phyloP scores from a whole-genome alignment of 2,797 vertebrate species.

The Tinamus major region DNA sequence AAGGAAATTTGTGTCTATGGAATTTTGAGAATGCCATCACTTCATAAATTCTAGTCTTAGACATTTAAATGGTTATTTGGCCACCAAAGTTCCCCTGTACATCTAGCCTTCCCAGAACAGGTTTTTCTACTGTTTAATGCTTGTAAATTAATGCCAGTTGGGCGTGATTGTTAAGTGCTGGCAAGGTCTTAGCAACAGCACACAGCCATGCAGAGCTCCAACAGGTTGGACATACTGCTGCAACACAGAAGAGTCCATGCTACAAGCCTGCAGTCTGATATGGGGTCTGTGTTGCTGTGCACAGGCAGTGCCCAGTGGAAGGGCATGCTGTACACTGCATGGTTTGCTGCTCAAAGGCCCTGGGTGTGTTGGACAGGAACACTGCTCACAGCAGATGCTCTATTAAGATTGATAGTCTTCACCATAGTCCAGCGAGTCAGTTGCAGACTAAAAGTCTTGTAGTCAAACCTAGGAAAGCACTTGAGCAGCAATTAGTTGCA shows the following conservation, averaged over 20 bases:
- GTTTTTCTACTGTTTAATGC: rapidly evolving
- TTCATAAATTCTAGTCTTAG: not conserved
- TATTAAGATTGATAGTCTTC: not conserved
- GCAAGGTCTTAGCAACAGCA: not conserved
- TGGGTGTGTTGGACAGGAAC: not conserved
- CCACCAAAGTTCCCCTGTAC: rapidly evolving
- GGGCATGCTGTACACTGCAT: not conserved
- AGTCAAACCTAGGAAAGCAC: not conserved
- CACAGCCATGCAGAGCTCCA: not conserved
- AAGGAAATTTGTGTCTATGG: not conserved
- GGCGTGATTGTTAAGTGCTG: not conserved
- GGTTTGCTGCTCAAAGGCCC: not conserved
- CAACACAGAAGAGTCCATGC: not conserved
- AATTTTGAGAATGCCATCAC: not conserved
- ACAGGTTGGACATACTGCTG: not conserved
- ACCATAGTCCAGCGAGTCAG: not conserved
- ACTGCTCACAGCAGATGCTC: not conserved
- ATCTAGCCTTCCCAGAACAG: not conserved
- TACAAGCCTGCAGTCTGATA: rapidly evolving
- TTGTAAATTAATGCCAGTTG: not conserved
- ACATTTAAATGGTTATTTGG: not conserved
- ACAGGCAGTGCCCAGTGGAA: rapidly evolving
- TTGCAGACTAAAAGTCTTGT: not conserved
- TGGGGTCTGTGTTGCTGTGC: not conserved
- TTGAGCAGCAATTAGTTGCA: not conserved